These are phyloP conservation scores for Protonemura montana DNA, from an alignment of 2,888 invertebrate species.

Conservation along the genomic window DNA sequence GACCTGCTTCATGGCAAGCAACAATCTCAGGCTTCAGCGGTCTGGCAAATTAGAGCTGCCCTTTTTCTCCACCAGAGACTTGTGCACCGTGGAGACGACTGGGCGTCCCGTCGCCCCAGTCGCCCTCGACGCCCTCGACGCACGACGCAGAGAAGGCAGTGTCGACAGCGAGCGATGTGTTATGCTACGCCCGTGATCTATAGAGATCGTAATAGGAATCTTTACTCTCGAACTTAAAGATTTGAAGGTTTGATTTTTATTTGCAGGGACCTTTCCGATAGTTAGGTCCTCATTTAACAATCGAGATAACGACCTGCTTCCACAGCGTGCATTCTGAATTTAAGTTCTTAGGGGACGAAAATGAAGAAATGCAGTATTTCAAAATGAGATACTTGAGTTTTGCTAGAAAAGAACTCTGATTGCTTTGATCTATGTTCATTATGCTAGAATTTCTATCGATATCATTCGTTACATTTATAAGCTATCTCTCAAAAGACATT, in stretches of 20 bases:
- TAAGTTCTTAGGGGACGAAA: background rate
- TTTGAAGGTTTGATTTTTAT: background rate
- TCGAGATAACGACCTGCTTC: background rate
- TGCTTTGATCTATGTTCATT: conserved; percentile 12
- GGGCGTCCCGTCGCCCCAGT: background rate
- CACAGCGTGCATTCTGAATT: background rate
- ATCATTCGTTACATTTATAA: conserved; percentile 12
- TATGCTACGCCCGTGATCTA: background rate
- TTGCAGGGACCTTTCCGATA: background rate
- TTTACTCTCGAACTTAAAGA: background rate
- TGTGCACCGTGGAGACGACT: background rate
- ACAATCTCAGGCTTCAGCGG: conserved; percentile 48
- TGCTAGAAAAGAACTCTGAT: background rate
- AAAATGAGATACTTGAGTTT: background rate
- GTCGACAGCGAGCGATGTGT: background rate
- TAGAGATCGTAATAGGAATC: background rate
- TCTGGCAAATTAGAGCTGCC: conserved; percentile 46
- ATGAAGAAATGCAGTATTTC: background rate
- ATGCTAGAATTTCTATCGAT: background rate
- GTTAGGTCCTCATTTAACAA: background rate
- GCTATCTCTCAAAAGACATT: conserved; percentile 17
- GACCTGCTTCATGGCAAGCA: conserved; percentile 23
- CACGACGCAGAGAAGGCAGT: background rate
- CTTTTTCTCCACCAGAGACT: background rate
- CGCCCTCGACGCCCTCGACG: conserved; percentile 13